phyloP scores from a whole-genome alignment of 2,888 invertebrate species.

The Callosobruchus maculatus region DNA sequence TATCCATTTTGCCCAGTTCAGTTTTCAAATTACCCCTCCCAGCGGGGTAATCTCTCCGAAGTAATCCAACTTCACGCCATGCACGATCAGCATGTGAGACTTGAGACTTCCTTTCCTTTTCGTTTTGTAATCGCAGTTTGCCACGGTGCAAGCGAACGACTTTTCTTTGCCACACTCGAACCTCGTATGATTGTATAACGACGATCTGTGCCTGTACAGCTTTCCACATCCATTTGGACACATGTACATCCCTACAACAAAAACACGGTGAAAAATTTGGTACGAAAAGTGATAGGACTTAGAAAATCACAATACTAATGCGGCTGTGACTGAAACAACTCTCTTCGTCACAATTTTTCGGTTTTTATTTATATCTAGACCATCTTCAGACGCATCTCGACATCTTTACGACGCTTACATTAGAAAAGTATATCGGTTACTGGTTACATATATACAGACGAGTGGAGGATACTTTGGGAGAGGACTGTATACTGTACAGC shows the following conservation, averaged over 20 bases:
- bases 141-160: slow-evolving; percentile 16
- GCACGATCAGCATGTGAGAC: slow-evolving; percentile 17
- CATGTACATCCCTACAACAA: not conserved
- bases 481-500: too few relatives aligned
- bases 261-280: not conserved
- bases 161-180: slow-evolving; percentile 29
- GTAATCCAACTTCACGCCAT: not conserved
- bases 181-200: slow-evolving; percentile 23
- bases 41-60: not conserved
- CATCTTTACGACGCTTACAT: too few relatives aligned
- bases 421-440: too few relatives aligned
- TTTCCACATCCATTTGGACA: slow-evolving; percentile 14
- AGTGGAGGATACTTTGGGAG: too few relatives aligned
- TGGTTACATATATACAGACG: too few relatives aligned
- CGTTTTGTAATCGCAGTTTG: slow-evolving; percentile 18
- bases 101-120: slow-evolving; percentile 23
- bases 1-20: not conserved
- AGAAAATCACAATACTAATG: too few relatives aligned
- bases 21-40: not conserved
- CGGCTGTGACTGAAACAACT: too few relatives aligned
- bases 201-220: slow-evolving; percentile 25
- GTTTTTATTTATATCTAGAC: too few relatives aligned
- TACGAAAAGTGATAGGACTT: too few relatives aligned
- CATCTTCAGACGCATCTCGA: too few relatives aligned
- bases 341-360: too few relatives aligned